Evolutionary conservation across 2,797 vertebrate genomes (phyloP).

Genomic region (Sebastes miniatus): DNA sequence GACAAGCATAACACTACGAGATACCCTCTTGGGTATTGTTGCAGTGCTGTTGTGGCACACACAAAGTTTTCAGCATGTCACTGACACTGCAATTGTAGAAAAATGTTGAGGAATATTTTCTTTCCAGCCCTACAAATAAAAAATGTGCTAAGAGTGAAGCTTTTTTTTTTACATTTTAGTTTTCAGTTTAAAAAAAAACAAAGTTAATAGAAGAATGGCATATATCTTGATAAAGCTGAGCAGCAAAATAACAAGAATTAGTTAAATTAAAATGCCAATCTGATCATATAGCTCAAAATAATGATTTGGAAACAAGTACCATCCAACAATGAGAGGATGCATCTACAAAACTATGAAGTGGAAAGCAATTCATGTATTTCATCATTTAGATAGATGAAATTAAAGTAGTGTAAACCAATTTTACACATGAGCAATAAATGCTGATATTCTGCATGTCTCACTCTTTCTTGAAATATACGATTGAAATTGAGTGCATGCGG

Average conservation of each 20-base stretch:
- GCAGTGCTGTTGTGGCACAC: not conserved
- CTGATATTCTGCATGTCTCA: slow-evolving; percentile 22
- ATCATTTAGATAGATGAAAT: slow-evolving; percentile 40
- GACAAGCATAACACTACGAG: not conserved
- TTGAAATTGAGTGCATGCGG: not conserved
- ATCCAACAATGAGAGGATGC: slow-evolving; percentile 1
- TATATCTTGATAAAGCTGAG: not conserved
- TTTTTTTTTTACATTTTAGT: not conserved
- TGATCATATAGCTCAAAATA: slow-evolving; percentile 17
- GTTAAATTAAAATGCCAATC: slow-evolving; percentile 4
- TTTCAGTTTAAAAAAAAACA: not conserved
- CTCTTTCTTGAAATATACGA: not conserved
- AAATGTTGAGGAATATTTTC: not conserved
- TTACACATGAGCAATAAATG: slow-evolving; percentile 48
- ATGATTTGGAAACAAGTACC: slow-evolving; percentile 10
- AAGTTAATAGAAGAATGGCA: not conserved
- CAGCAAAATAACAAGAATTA: not conserved
- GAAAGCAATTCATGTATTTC: slow-evolving; percentile 22
- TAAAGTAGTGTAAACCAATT: slow-evolving; percentile 48
- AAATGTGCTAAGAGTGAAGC: not conserved
- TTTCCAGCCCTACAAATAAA: not conserved
- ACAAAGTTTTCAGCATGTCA: not conserved
- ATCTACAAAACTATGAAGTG: slow-evolving; percentile 18
- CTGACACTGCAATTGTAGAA: not conserved
- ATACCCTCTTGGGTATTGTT: not conserved